Evolutionary conservation across 2,113 vertebrate genomes (phyloP), one percentile per base, ranked within the genome.

Genomic region (Struthio camelus): DNA sequence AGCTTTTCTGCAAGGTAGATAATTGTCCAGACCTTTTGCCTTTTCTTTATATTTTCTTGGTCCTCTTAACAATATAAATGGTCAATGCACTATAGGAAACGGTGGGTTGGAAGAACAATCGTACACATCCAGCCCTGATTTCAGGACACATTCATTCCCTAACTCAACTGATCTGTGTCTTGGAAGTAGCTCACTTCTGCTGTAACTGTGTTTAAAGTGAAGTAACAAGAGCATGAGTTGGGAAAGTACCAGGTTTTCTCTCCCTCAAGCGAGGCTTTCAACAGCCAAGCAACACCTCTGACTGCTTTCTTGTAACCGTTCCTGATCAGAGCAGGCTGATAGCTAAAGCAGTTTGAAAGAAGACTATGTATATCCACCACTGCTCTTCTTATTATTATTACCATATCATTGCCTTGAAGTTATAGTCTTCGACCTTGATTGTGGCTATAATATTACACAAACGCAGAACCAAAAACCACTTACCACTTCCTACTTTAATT

Each of bases 81-180:
- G 44, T 53, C 80, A 88, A 76, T 66, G 2, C 4, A 17, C 17
- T 32, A n/a, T 6, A 78, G 69, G 23, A 90, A 85, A 70, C 9
- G 8, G 8, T 54, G 34, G 13, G 14, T 46, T 67, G 27, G 30
- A 80, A 42, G 28, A 56, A 80, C 72, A 61, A 64, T 25, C 9
- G 4, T 34, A 28, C 3, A 9, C 20, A 32, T 36, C 25, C 1
- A 72, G 69, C 32, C 9, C 44, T 1, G 0, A 23, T 5, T 53
- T 30, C 30, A 95, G 76, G 25, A 70, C 62, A 34, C 4, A 66
- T 77, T 78, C 1, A 64, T 32, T 93, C 20, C 24, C 15, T 77
- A 14, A 9, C 13, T 86, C 48, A 59, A n/a, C n/a, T 71, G 50
- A 66, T 50, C 32, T 3, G 2, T 53, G 7, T 73, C 78, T 77